phyloP scores from a whole-genome alignment of 2,888 invertebrate genomes.

The Colletes collaris region DNA sequence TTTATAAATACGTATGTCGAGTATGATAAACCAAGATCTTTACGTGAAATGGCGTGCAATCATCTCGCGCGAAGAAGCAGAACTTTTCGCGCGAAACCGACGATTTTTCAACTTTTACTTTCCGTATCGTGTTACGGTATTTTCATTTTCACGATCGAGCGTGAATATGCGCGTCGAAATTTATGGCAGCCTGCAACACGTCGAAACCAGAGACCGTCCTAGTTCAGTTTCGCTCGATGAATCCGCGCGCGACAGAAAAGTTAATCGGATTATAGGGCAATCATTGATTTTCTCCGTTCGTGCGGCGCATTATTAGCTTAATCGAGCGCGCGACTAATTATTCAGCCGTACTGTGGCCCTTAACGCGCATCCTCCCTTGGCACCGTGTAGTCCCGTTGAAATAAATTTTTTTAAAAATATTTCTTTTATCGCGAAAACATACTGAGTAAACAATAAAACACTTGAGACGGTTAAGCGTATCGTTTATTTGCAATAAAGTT shows the following conservation, averaged over 20 bases:
- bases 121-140: neutral
- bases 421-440: too few species aligned
- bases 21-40: too few species aligned
- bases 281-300: constrained; percentile 49
- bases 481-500: too few species aligned
- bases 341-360: constrained; percentile 5
- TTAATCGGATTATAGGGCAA: constrained; percentile 57
- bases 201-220: constrained; percentile 7
- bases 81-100: too few species aligned
- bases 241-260: constrained; percentile 28
- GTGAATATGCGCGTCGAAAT: constrained; percentile 1
- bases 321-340: constrained; percentile 53
- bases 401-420: too few species aligned
- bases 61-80: too few species aligned
- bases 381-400: too few species aligned
- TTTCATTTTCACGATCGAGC: neutral
- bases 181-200: constrained; percentile 29
- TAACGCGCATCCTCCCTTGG: neutral
- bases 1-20: too few species aligned
- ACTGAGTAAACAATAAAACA: too few species aligned
- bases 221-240: constrained; percentile 10
- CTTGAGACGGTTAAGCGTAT: too few species aligned
- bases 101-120: neutral
- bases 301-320: constrained; percentile 44
- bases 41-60: too few species aligned